These are phyloP conservation scores for Pipa parva DNA, from an alignment of 2,113 vertebrate species.

Conservation along the genomic window DNA sequence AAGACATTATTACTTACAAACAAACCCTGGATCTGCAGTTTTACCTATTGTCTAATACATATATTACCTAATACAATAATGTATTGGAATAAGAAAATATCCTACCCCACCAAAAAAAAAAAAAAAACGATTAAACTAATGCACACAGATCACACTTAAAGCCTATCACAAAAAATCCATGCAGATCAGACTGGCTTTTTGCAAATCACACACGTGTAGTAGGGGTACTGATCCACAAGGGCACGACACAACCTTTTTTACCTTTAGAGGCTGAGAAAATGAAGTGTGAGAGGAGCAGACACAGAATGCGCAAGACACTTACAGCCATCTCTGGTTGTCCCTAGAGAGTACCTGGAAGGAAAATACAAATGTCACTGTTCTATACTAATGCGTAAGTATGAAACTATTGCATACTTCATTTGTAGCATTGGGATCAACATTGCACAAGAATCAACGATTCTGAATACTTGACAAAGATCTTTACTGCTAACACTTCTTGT, in stretches of 20 bases:
- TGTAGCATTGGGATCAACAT: not conserved
- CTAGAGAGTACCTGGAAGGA: slow-evolving; percentile 30
- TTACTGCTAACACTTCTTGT: not conserved
- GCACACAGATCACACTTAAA: too few relatives aligned
- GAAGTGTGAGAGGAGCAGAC: slow-evolving; percentile 59
- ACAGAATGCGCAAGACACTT: slow-evolving; percentile 27
- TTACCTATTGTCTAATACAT: too few relatives aligned
- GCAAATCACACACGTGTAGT: not conserved
- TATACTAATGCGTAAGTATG: not conserved
- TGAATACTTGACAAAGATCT: not conserved
- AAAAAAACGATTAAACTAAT: too few relatives aligned
- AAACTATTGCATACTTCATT: not conserved
- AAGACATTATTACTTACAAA: too few relatives aligned
- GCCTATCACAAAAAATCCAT: too few relatives aligned
- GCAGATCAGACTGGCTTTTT: not conserved
- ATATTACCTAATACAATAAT: too few relatives aligned
- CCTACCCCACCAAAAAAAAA: too few relatives aligned
- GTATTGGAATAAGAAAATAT: too few relatives aligned
- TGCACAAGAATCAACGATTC: not conserved
- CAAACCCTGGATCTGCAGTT: too few relatives aligned
- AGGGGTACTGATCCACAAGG: not conserved
- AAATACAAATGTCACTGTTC: slow-evolving; percentile 9
- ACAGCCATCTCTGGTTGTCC: slow-evolving; percentile 36
- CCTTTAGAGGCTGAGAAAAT: slow-evolving; percentile 58
- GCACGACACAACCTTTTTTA: slow-evolving; percentile 49